These are phyloP conservation scores for Scolopax rusticola DNA, from an alignment of 2,797 vertebrate species.

Conservation along the genomic window DNA sequence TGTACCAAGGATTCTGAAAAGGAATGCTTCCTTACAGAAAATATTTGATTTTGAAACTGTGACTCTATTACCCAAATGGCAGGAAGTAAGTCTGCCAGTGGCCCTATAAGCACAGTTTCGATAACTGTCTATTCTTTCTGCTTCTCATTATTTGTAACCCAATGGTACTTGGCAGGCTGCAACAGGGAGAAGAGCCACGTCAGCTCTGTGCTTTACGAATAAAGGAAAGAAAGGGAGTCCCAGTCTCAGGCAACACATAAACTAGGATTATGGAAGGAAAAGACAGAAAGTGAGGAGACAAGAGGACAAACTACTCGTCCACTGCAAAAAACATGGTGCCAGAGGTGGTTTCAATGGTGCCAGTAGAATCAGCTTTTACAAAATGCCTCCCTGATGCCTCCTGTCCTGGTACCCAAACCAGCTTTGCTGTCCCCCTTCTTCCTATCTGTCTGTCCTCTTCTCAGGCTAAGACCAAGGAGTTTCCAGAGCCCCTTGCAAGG, in stretches of 20 bases:
- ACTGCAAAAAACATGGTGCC: neutral
- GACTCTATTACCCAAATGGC: neutral
- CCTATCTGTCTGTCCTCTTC: neutral
- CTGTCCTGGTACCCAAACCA: neutral
- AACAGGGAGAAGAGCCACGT: neutral
- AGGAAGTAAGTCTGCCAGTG: neutral
- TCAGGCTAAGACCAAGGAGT: neutral
- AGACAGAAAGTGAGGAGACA: neutral
- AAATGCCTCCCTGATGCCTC: neutral
- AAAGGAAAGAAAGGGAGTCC: neutral
- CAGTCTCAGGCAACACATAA: neutral
- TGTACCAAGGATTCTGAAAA: neutral
- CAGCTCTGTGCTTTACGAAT: neutral
- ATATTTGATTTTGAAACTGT: neutral
- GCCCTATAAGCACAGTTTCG: neutral
- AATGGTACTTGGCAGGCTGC: neutral
- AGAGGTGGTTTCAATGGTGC: neutral
- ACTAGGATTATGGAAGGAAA: neutral
- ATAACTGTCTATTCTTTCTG: neutral
- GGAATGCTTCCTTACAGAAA: slow-evolving; percentile 8
- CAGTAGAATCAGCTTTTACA: neutral
- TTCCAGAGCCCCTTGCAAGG: neutral
- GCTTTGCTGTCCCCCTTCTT: neutral
- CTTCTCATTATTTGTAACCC: neutral
- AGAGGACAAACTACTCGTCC: neutral